These are phyloP conservation scores for Heliocidaris tuberculata DNA, from an alignment of 35 echinoderm and acorn worm species.

Conservation along the genomic window DNA sequence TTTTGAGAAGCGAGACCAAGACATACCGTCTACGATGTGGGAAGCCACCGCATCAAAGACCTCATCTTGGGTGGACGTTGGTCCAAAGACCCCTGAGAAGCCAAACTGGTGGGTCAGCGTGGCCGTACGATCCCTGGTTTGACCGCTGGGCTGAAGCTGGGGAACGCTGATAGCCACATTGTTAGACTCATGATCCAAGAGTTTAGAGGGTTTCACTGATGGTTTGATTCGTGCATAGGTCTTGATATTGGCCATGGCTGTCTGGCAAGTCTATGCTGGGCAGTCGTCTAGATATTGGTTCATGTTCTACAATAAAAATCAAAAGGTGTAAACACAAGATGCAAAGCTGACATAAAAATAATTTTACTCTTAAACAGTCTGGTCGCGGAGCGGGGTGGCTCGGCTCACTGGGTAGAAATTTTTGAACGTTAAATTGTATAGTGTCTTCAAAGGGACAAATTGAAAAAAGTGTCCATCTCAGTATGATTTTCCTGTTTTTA, in stretches of 20 bases:
- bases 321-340: too few relatives aligned
- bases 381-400: too few relatives aligned
- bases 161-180: constrained; percentile 28
- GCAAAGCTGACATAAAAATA: too few relatives aligned
- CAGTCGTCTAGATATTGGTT: too few relatives aligned
- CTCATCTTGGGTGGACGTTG: constrained; percentile 28
- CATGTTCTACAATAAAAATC: too few relatives aligned
- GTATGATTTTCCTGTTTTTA: too few relatives aligned
- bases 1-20: background rate
- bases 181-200: constrained; percentile 32
- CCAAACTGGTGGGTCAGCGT: constrained; percentile 46
- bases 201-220: background rate
- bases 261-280: background rate
- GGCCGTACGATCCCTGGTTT: background rate
- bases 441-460: too few relatives aligned
- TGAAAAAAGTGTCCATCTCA: too few relatives aligned
- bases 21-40: constrained; percentile 29
- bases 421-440: too few relatives aligned
- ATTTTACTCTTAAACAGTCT: too few relatives aligned
- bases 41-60: constrained; percentile 36
- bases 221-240: constrained; percentile 47
- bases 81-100: constrained; percentile 19
- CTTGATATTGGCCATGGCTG: background rate
- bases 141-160: constrained; percentile 22
- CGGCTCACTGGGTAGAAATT: too few relatives aligned